These are phyloP conservation scores for Ylistrum balloti DNA, from an alignment of 1,140 invertebrate species.

Conservation along the genomic window DNA sequence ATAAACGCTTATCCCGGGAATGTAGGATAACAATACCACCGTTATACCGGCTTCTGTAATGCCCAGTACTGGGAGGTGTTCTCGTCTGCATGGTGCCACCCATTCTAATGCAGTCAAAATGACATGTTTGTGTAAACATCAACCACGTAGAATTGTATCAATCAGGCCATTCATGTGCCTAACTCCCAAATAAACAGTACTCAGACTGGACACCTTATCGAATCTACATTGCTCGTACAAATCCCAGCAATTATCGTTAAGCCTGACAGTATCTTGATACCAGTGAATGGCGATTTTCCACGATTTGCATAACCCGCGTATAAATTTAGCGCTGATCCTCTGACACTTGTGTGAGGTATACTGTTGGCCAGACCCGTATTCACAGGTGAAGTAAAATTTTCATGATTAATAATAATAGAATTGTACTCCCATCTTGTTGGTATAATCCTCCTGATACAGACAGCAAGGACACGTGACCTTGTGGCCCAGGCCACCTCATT, in stretches of 20 bases:
- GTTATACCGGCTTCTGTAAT: not conserved
- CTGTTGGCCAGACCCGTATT: not conserved
- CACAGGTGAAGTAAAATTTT: too few species aligned
- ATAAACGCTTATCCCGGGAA: not conserved
- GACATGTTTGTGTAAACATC: conserved; percentile 8
- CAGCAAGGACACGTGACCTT: too few species aligned
- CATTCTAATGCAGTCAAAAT: not conserved
- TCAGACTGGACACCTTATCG: not conserved
- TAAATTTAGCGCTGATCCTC: not conserved
- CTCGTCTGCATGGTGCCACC: not conserved
- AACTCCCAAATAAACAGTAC: not conserved
- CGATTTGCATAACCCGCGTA: not conserved
- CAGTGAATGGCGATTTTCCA: not conserved
- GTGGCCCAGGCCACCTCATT: too few species aligned
- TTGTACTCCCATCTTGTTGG: too few species aligned
- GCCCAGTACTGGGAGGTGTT: not conserved
- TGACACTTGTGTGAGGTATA: not conserved
- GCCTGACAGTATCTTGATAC: not conserved
- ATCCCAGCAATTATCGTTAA: conserved; percentile 31
- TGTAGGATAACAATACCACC: not conserved
- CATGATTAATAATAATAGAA: too few species aligned
- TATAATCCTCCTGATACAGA: too few species aligned
- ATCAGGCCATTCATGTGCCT: not conserved
- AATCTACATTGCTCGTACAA: conserved; percentile 25
- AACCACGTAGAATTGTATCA: not conserved